Percentiles rank a stretch among this genome's conserved stretches.
Conservation (phyloP, 2,113 vertebrate species). For the Notiomystis cincta region DNA sequence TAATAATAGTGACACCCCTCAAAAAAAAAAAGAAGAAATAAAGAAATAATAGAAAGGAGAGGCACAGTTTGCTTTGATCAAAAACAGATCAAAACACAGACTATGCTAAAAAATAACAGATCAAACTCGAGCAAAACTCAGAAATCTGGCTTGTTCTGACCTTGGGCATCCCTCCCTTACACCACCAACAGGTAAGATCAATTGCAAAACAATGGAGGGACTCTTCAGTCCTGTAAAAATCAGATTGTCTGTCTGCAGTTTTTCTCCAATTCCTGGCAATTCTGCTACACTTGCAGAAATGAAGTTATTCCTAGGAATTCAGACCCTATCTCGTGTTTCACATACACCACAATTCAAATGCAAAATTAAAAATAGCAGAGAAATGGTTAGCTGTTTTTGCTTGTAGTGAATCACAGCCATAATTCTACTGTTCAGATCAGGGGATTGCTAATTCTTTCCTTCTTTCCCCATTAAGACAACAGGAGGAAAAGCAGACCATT, state of each 20-base stretch:
- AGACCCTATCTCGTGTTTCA: background rate
- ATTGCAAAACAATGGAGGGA: background rate
- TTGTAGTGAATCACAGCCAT: background rate
- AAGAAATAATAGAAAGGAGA: background rate
- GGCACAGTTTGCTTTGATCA: constrained; percentile 20
- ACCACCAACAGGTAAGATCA: background rate
- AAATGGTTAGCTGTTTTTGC: background rate
- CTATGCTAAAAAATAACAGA: background rate
- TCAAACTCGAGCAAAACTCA: constrained; percentile 2
- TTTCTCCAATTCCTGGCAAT: background rate
- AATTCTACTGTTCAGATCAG: background rate
- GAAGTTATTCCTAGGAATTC: background rate
- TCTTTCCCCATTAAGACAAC: background rate
- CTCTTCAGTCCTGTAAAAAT: constrained; percentile 22
- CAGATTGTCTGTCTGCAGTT: background rate
- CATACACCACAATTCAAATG: background rate
- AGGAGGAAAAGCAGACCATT: background rate
- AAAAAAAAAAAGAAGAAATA: fast-evolving
- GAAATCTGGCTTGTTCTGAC: background rate
- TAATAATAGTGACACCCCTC: background rate
- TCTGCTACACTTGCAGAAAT: background rate
- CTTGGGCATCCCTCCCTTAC: background rate
- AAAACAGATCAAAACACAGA: background rate
- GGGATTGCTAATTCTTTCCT: background rate
- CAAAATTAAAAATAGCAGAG: constrained; percentile 15